Evolutionary conservation across 2,113 vertebrate species (phyloP), one percentile per base, ranked within the genome.

Genomic region (Geococcyx californianus): DNA sequence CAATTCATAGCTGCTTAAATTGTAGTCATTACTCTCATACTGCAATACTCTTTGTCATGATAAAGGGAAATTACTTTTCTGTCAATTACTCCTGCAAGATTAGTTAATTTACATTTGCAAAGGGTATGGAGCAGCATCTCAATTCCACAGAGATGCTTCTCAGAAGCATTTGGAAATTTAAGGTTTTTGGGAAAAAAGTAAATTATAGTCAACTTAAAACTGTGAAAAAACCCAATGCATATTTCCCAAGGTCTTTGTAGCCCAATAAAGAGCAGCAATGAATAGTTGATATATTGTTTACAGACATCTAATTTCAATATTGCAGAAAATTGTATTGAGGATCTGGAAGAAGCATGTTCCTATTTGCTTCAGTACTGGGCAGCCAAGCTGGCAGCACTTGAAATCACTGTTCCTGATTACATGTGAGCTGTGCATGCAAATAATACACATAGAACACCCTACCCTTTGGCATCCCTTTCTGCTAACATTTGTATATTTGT

Each of bases 51-150:
- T 93, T 96, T 93, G 85, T 93, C 92, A 95, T 85, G 88, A 96
- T 87, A 95, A 91, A 97, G 78, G 80, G 44, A 96, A 87, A 96
- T 96, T 91, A 92, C 87, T 94, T 96, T 96, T 95, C 77, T 92
- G 85, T 78, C 89, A 93, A 94, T 95, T 96, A 92, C 78, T 85
- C 76, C 72, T 88, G 70, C 72, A 90, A 83, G 80, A 90, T 92
- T 91, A 87, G 93, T 92, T 93, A 87, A 96, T 96, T 96, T 92
- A 89, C 74, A 90, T 92, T 95, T 86, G 40, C 60, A 84, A 88
- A 86, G 13, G 10, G 13, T 86, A 49, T 51, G 54, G 54, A 89
- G 49, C 54, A 90, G 77, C 62, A 82, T 79, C 87, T 77, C 58
- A 63, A n/a, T 86, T 89, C 64, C 69, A 80, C 16, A 29, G 51